Conservation (phyloP, 2,888 invertebrate genomes). For the Periphyllus acericola region DNA sequence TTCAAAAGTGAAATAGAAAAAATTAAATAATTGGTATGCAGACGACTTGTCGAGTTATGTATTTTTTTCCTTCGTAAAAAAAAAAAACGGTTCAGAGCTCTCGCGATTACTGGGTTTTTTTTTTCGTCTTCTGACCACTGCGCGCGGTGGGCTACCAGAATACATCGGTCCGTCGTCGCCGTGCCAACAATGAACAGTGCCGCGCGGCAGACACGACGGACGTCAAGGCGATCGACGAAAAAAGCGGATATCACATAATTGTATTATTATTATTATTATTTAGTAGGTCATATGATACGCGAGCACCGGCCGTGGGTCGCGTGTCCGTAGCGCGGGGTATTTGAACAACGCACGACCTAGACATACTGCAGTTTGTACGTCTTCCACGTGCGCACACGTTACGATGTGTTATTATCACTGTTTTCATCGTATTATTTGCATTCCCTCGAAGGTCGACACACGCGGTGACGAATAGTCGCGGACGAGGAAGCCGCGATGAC, state of each 20-base stretch:
- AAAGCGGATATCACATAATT: not conserved
- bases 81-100: not conserved
- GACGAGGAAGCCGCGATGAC: not conserved
- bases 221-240: not conserved
- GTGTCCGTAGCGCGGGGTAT: not conserved
- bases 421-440: not conserved
- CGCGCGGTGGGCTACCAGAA: too few species aligned
- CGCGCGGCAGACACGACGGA: not conserved
- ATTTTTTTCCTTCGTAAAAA: not conserved
- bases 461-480: not conserved
- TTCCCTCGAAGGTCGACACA: not conserved
- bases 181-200: not conserved
- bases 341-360: constrained; percentile 24
- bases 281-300: not conserved
- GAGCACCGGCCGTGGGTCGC: not conserved
- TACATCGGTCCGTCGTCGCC: too few species aligned
- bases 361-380: not conserved
- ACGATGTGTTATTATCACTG: not conserved
- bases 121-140: not conserved
- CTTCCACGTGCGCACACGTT: not conserved
- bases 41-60: not conserved
- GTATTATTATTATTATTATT: not conserved
- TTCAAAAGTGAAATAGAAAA: constrained; percentile 1
- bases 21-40: not conserved
- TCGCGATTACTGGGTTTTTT: not conserved